Evolutionary conservation across 2,797 vertebrate species (phyloP), one percentile per base, ranked within the genome.

Genomic region (Erethizon dorsatum): DNA sequence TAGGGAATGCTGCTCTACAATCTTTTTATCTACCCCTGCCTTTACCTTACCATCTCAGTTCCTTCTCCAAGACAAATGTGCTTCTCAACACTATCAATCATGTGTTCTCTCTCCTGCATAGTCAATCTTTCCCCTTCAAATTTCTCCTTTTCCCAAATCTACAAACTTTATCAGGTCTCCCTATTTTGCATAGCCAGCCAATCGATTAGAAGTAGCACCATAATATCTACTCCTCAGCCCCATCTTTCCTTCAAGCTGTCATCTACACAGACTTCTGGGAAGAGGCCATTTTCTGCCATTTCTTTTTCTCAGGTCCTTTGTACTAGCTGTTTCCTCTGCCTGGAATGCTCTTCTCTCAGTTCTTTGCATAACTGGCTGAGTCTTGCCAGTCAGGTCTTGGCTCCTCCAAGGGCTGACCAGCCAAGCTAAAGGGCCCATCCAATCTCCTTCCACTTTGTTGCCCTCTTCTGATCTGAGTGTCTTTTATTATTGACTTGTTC

Each of bases 251-350:
- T 71, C 59, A 54, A 33, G 22, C 17, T 65, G 52, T 78, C 14
- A 67, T 37, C 83, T 41, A 59, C 3, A 26, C 22, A n/a, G 31
- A 86, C 41, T 95, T 92, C 26, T 31, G 41, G 57, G 22, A 88
- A 65, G 11, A 65, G 31, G 37, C 37, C 22, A 11, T 41, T 88
- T 78, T 52, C 80, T n/a, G 79, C 26, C 52, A 45, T 77, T 52
- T 69, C n/a, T 57, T 61, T 77, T 77, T 67, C 94, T 37, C 45
- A 2, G 83, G 59, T 22, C 65, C 83, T 92, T 88, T 85, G 78
- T 31, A 52, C 63, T 17, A 50, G 67, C 33, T 63, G 17, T 73
- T 71, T 54, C 57, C 61, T 67, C 50, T 94, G 45, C 41, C 63
- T 45, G n/a, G 90, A 56, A 86, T n/a, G 65, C 9, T 67, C 26